These are phyloP conservation scores for Melieria omissa DNA, from an alignment of 2,888 invertebrate species.

Conservation along the genomic window DNA sequence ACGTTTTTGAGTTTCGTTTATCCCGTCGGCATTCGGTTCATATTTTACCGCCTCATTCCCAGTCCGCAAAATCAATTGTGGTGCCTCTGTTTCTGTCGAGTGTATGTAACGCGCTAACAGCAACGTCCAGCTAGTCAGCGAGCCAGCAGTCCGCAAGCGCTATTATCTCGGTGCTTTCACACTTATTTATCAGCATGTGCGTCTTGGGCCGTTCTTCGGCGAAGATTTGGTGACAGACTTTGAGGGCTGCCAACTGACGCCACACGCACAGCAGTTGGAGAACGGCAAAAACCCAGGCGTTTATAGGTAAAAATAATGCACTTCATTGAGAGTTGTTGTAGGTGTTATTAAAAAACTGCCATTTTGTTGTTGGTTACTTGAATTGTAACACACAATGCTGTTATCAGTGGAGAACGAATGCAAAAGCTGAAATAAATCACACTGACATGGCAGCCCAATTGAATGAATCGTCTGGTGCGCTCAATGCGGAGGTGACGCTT, in stretches of 20 bases:
- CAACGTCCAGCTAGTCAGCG: constrained; percentile 50
- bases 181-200: constrained; percentile 23
- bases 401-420: too few relatives aligned
- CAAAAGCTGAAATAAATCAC: too few relatives aligned
- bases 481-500: too few relatives aligned
- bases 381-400: too few relatives aligned
- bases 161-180: constrained; percentile 36
- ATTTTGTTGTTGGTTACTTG: too few relatives aligned
- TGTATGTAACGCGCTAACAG: constrained; percentile 56
- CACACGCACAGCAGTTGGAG: neutral
- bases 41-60: constrained; percentile 44
- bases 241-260: constrained; percentile 18
- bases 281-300: neutral
- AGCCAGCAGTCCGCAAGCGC: constrained; percentile 17
- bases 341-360: too few relatives aligned
- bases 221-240: constrained; percentile 11
- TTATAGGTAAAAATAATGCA: too few relatives aligned
- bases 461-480: too few relatives aligned
- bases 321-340: too few relatives aligned
- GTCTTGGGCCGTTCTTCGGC: constrained; percentile 8
- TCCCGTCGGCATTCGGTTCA: constrained; percentile 44
- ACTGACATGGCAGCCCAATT: too few relatives aligned
- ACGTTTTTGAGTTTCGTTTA: constrained; percentile 1
- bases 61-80: constrained; percentile 57
- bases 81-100: constrained; percentile 47